A percentile compares a stretch with the other conserved stretches of the same genome.
Evolutionary conservation across 2,888 invertebrate species (phyloP).

Genomic region (Troides aeacus): DNA sequence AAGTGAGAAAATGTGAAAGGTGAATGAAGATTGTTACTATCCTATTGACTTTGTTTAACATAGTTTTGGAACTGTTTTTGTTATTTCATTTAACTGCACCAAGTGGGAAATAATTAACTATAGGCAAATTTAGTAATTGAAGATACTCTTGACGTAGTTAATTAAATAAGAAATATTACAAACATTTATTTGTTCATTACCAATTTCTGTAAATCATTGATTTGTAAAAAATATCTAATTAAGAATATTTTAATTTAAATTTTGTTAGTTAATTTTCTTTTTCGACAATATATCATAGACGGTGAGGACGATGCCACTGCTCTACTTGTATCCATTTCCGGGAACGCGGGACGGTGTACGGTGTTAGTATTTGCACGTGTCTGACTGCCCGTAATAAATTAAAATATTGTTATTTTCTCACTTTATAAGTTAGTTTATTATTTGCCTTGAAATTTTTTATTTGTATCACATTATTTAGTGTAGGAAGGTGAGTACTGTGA

Average conservation of each 20-base stretch:
- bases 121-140: too few species aligned
- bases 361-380: not conserved
- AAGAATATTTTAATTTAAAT: not conserved
- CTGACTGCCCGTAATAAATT: not conserved
- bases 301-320: not conserved
- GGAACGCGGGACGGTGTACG: slow-evolving; percentile 6
- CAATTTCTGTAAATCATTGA: not conserved
- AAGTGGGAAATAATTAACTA: too few species aligned
- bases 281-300: slow-evolving; percentile 1
- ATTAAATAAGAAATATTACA: too few species aligned
- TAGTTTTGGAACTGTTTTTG: too few species aligned
- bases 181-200: too few species aligned
- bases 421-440: not conserved
- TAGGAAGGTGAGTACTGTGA: slow-evolving; percentile 6
- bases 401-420: not conserved
- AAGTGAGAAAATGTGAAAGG: too few species aligned
- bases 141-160: too few species aligned
- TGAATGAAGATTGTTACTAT: too few species aligned
- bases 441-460: not conserved
- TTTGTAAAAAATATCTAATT: not conserved
- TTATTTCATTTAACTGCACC: too few species aligned
- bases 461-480: not conserved
- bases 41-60: too few species aligned
- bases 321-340: slow-evolving; percentile 20
- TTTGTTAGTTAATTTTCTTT: not conserved